Evolutionary conservation across 2,888 invertebrate species (phyloP), one percentile per base, ranked within the genome.

Genomic region (Furcula furcula): DNA sequence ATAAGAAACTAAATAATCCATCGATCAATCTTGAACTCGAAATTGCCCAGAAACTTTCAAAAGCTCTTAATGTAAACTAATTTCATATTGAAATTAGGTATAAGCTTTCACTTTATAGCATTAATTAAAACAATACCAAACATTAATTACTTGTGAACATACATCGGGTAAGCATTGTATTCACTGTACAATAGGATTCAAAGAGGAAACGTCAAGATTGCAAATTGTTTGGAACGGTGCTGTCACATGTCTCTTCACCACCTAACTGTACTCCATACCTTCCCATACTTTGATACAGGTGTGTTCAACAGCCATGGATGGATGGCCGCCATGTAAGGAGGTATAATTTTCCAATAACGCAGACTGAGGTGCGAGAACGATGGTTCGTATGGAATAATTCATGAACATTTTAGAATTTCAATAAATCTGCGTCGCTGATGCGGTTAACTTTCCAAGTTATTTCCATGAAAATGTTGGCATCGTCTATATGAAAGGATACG

Each of bases 331-430:
- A 40, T 51, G 48, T 55, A 62, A 36, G 52, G 59, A 31, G 34
- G 44, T 44, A 59, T 65, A 63, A 65, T 64, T 59, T 48, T 39
- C 58, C 65, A 68, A 56, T 57, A 66, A 65, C 57, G 49, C 50
- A 43, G 31, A 44, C 49, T 31, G 41, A 62, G 59, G 66, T 58
- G 65, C 57, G 59, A 56, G 52, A 56, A 48, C 54, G 48, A 53
- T 47, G 36, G 31, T 34, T 28, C 39, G 37, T 40, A 27, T 36
- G 63, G 71, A 75, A 78, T 76, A 60, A 78, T 77, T 66, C 68
- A 77, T 72, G 55, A 65, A 53, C 43, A 55, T 63, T 55, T 48
- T 41, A 47, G 55, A 67, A 65, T 55, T 49, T 55, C 49, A 70
- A 28, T 28, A 28, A 18, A 28, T 28, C 28, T 27, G 27, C 10